Evolutionary conservation across 1,140 invertebrate species (phyloP), one percentile per base, ranked within the genome.

Genomic region (Drosophila santomea): DNA sequence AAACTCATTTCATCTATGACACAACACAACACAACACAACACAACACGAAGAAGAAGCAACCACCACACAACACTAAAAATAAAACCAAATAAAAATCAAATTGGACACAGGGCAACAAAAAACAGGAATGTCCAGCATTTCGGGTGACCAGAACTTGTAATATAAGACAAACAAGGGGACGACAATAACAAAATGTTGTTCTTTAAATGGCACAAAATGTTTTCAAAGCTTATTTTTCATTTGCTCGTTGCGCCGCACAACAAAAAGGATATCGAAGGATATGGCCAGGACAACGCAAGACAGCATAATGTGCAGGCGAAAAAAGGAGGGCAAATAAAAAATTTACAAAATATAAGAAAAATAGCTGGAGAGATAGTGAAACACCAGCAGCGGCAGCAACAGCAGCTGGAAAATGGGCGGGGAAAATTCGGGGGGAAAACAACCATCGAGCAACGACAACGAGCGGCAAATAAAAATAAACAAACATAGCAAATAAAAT

Each of bases 401-500:
- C 28, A 67, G 41, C 38, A 52, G 32, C 51, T 41, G 52, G 66
- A 67, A 56, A 52, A 66, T 45, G 58, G 56, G 25, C 44, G 12
- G 48, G 28, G 17, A 47, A 50, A 66, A 28, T 38, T 38, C 15
- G 48, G 32, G 15, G 66, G 15, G 17, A 32, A 45, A 45, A 44
- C 43, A 44, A 44, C 17, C 43, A 43, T 35, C 43, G 54, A 52
- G 48, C 51, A 77, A 50, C 62, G 69, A 72, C 77, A 71, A 80
- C 78, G 78, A 80, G 75, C 54, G 55, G 57, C 80, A 85, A 85
- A 85, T 88, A 88, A 88, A 88, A 88, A 88, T 88, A 88, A 88
- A 88, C 85, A 88, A 88, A 88, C 83, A 88, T 89, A 84, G 76
- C 83, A 89, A 74, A 88, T 88, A 88, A 88, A 88, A 88, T 88